Conservation (phyloP, 2,113 vertebrate genomes). For the Chionis minor region DNA sequence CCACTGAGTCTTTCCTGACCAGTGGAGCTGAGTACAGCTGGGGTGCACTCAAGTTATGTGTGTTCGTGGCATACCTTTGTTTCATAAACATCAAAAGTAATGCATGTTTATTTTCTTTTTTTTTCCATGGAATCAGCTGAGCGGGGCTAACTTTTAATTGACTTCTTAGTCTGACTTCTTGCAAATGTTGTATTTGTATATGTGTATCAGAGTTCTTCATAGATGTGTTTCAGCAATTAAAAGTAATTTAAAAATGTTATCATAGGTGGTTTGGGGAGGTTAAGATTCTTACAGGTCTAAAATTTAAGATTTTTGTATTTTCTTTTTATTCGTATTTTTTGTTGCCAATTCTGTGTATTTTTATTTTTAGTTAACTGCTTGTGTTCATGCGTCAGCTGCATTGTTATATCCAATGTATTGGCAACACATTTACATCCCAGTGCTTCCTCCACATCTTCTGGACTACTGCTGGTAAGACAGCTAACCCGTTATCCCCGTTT, state of each 20-base stretch:
- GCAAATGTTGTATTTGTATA: neutral
- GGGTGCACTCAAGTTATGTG: neutral
- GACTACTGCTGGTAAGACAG: constrained; percentile 97
- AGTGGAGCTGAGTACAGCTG: neutral
- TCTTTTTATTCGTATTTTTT: neutral
- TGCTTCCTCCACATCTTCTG: constrained; percentile 94
- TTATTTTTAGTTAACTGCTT: constrained; percentile 88
- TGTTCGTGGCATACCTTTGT: neutral
- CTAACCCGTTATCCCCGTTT: neutral
- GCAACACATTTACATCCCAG: constrained; percentile 99
- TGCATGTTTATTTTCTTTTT: neutral
- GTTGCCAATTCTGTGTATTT: constrained; percentile 41
- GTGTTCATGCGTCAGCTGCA: constrained; percentile 91
- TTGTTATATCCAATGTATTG: constrained; percentile 97
- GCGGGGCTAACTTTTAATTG: neutral
- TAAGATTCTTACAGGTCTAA: neutral
- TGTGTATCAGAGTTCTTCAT: neutral
- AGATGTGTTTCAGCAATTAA: neutral
- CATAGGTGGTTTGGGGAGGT: neutral
- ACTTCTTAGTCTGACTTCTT: neutral
- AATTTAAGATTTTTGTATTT: neutral
- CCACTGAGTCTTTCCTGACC: neutral
- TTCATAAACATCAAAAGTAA: neutral
- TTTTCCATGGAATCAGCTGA: neutral
- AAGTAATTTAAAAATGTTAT: neutral